Conservation (phyloP, 2,888 invertebrate species). For the Gerris lacustris region DNA sequence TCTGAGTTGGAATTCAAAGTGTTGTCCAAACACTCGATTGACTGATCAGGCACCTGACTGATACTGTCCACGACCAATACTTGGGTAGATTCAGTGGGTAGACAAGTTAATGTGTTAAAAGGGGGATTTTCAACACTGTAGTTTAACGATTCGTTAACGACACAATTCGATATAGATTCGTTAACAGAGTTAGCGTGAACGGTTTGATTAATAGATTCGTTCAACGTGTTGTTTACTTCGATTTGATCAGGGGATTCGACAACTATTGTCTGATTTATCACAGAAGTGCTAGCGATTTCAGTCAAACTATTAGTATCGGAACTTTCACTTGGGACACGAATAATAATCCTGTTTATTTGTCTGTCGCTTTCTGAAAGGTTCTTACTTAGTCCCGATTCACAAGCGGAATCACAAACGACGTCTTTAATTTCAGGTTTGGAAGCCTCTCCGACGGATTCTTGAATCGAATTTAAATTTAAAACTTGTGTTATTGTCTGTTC, state of each 20-base stretch:
- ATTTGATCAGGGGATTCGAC: too few species aligned
- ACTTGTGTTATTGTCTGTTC: background rate
- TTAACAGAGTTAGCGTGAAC: background rate
- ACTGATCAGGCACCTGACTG: background rate
- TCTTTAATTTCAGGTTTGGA: background rate
- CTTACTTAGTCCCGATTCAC: background rate
- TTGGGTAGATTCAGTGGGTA: slow-evolving; percentile 1
- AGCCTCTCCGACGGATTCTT: background rate
- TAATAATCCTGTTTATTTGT: background rate
- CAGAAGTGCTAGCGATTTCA: background rate
- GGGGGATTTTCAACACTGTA: background rate
- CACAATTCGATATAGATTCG: background rate
- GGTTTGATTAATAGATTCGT: background rate
- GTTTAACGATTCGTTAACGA: background rate
- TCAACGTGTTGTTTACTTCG: too few species aligned
- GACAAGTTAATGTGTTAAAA: background rate
- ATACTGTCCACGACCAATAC: slow-evolving; percentile 2
- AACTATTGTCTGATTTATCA: too few species aligned
- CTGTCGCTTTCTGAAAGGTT: background rate
- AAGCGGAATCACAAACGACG: background rate
- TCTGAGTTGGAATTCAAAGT: background rate
- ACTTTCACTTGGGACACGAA: background rate
- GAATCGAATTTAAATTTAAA: background rate
- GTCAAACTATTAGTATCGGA: background rate
- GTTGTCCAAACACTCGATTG: background rate